Base-by-base conservation (phyloP, 2,113 vertebrate genomes). In the Dicaeum eximium region DNA sequence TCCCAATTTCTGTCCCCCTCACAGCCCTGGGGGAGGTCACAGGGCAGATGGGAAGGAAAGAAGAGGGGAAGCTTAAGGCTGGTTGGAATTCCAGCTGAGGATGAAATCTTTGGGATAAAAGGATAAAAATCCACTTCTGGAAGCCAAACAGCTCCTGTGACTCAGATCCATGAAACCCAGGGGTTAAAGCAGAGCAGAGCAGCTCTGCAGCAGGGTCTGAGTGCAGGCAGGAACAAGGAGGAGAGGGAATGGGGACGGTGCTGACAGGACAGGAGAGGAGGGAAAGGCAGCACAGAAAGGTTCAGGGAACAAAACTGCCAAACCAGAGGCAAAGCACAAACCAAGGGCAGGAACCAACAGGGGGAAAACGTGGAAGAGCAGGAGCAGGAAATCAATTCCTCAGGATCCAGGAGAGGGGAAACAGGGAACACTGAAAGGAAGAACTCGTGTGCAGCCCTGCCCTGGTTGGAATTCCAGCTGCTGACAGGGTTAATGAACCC, bases 401-500 rank as follows among this genome's bases (percentile, higher is more conserved):
- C 4, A 7, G n/a, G 35, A 66, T 33, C 7, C 73, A 86, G 60
- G 38, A 27, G 45, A 54, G 33, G 19, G 67, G 18, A 18, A 69
- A 22, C 51, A 37, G 1, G 0, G 12, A 65, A 13, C 37, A 18
- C 14, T 8, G 8, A 20, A 30, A 28, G 54, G 51, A 25, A 2
- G 10, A 44, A 13, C 6, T 4, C 0, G 18, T 13, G 45, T 0
- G 12, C 3, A 65, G 62, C 20, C 15, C 53, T 60, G n/a, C 42
- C 78, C 33, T 38, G 72, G 57, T 1, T 37, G n/a, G 38, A 80
- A 42, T 23, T 11, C 9, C 1, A 10, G 11, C 9, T 1, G 0
- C 42, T 64, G 65, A 4, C 17, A 28, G n/a, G 20, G 31, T 48
- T 51, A 62, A 67, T 72, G 9, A 79, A 64, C 65, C 65, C 19